These are phyloP conservation scores for Canis aureus DNA, from an alignment of 2,113 vertebrate genomes.

Conservation along the genomic window DNA sequence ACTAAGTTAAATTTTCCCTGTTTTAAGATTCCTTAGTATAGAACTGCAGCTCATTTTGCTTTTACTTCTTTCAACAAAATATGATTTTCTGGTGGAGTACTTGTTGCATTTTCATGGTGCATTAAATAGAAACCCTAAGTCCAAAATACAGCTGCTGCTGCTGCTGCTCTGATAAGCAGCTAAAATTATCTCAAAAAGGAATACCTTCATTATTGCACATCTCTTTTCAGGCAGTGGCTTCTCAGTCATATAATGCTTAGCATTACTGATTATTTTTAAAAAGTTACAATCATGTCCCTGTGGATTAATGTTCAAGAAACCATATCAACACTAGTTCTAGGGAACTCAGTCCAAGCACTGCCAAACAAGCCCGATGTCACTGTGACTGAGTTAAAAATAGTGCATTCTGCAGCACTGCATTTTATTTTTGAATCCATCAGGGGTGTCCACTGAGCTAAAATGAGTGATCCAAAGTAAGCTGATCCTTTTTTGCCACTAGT, in stretches of 20 bases:
- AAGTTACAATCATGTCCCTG: constrained; percentile 50
- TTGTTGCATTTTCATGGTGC: constrained; percentile 65
- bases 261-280: constrained; percentile 19
- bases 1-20: background rate
- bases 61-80: constrained; percentile 51
- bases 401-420: background rate
- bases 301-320: constrained; percentile 57
- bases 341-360: background rate
- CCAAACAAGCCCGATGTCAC: background rate
- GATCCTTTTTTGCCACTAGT: background rate
- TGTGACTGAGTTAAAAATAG: background rate
- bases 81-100: constrained; percentile 50
- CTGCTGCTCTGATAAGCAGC: constrained; percentile 67
- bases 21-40: background rate
- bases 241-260: background rate
- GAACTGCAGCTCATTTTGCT: constrained; percentile 29
- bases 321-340: background rate
- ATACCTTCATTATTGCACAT: background rate
- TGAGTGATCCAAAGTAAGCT: constrained; percentile 1
- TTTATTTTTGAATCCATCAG: background rate
- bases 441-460: background rate
- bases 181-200: constrained; percentile 58
- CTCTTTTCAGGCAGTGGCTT: constrained; percentile 14
- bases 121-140: constrained; percentile 63
- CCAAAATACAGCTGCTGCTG: constrained; percentile 76